Conservation (phyloP, 2,113 vertebrate species). For the Galbula dea region DNA sequence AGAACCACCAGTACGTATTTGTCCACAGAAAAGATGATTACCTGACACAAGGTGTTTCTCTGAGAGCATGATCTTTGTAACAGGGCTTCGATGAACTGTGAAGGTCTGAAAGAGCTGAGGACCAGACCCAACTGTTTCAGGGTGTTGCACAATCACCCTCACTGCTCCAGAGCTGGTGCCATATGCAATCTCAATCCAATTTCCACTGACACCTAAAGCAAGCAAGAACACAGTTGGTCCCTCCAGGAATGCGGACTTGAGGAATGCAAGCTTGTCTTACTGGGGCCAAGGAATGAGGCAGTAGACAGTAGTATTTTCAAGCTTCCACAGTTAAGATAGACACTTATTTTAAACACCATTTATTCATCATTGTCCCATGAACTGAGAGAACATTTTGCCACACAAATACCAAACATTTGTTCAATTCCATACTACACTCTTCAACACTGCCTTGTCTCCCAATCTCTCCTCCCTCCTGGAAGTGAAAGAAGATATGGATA, state of each 20-base stretch:
- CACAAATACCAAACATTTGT: not conserved
- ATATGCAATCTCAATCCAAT: constrained; percentile 98
- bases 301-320: not conserved
- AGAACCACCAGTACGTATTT: not conserved
- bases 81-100: constrained; percentile 94
- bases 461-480: not conserved
- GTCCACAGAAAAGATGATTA: constrained; percentile 38
- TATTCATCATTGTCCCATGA: not conserved
- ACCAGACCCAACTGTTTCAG: constrained; percentile 93
- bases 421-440: not conserved
- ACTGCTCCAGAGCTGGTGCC: constrained; percentile 96
- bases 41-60: constrained; percentile 97
- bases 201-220: constrained; percentile 89
- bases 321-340: not conserved
- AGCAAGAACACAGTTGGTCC: not conserved
- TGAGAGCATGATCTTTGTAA: constrained; percentile 96
- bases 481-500: not conserved
- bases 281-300: not conserved
- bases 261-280: not conserved
- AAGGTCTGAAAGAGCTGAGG: constrained; percentile 98
- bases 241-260: not conserved
- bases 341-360: not conserved
- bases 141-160: constrained; percentile 94
- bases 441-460: not conserved
- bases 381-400: not conserved